Evolutionary conservation across 92 coral and sea anemone species (phyloP).

Genomic region (Blastomussa wellsi): DNA sequence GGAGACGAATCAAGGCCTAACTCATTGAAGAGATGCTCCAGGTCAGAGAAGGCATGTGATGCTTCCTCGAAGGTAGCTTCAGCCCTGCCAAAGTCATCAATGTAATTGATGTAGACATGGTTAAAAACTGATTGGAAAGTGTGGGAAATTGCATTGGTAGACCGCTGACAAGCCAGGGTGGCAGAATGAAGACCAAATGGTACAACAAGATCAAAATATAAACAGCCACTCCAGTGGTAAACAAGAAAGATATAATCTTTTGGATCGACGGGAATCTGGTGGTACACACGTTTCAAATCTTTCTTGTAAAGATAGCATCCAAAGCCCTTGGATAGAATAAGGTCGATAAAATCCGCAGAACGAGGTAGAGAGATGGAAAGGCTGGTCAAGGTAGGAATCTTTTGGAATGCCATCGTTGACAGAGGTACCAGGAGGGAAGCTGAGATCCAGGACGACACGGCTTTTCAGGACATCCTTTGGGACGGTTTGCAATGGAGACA

Average conservation of each 20-base stretch:
- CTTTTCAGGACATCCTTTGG: constrained; percentile 49
- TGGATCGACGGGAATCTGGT: constrained; percentile 56
- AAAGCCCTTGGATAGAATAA: constrained; percentile 34
- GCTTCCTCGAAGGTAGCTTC: constrained; percentile 39
- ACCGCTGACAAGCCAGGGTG: constrained; percentile 56
- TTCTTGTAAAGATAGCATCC: constrained; percentile 57
- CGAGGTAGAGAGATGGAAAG: constrained; percentile 51
- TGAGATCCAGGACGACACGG: constrained; percentile 55
- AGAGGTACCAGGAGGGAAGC: constrained; percentile 38
- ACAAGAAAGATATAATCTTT: constrained; percentile 36
- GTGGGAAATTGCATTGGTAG: constrained; percentile 42
- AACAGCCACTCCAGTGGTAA: constrained; percentile 20
- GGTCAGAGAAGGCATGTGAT: constrained; percentile 22
- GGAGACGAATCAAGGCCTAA: constrained; percentile 57
- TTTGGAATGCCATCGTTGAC: constrained; percentile 60
- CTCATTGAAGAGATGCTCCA: constrained; percentile 38
- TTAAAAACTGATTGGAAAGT: constrained; percentile 15
- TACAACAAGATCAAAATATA: constrained; percentile 47
- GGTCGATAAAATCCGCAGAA: constrained; percentile 37
- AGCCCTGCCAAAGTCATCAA: constrained; percentile 59
- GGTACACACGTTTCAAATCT: constrained; percentile 41
- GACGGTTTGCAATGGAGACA: constrained; percentile 55
- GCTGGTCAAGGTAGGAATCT: constrained; percentile 48
- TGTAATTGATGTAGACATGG: constrained; percentile 38
- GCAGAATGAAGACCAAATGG: constrained; percentile 57